Evolutionary conservation across 2,113 vertebrate genomes (phyloP).

Genomic region (Sphaerodactylus townsendi): DNA sequence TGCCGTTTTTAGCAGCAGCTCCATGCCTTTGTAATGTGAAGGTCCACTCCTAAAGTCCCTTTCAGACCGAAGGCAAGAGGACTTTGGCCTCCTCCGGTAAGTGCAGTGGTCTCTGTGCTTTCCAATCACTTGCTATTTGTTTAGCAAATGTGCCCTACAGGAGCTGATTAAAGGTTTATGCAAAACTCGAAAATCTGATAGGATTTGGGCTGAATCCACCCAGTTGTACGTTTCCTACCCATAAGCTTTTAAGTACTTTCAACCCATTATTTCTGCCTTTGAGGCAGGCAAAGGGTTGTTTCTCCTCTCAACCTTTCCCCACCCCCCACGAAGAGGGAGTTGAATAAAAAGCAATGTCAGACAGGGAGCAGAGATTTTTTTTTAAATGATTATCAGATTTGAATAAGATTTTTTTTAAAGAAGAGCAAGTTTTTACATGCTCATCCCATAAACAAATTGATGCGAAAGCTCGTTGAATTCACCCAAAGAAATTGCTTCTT

Average conservation of each 20-base stretch:
- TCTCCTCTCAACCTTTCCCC: neutral
- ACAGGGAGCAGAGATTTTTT: constrained; percentile 65
- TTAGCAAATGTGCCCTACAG: constrained; percentile 62
- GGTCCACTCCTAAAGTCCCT: neutral
- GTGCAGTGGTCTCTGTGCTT: constrained; percentile 43
- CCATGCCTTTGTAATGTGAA: neutral
- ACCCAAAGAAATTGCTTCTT: constrained; percentile 10
- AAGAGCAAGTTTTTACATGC: constrained; percentile 46
- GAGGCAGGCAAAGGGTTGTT: constrained; percentile 49
- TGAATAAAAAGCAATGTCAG: constrained; percentile 54
- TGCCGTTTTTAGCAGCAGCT: neutral
- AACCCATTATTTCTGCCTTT: constrained; percentile 74
- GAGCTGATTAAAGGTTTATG: constrained; percentile 81
- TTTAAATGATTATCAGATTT: constrained; percentile 75
- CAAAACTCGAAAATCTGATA: constrained; percentile 82
- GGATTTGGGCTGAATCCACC: constrained; percentile 79
- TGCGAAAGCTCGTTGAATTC: constrained; percentile 52
- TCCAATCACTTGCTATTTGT: constrained; percentile 67
- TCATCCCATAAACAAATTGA: constrained; percentile 54
- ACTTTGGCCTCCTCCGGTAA: constrained; percentile 6
- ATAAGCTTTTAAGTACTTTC: constrained; percentile 80
- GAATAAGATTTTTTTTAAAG: constrained; percentile 70
- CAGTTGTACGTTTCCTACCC: constrained; percentile 81
- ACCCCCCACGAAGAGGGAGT: accelerated
- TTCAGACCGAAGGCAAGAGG: constrained; percentile 3